These are phyloP conservation scores for Theristicus caerulescens DNA, from an alignment of 2,113 vertebrate genomes.

Conservation along the genomic window DNA sequence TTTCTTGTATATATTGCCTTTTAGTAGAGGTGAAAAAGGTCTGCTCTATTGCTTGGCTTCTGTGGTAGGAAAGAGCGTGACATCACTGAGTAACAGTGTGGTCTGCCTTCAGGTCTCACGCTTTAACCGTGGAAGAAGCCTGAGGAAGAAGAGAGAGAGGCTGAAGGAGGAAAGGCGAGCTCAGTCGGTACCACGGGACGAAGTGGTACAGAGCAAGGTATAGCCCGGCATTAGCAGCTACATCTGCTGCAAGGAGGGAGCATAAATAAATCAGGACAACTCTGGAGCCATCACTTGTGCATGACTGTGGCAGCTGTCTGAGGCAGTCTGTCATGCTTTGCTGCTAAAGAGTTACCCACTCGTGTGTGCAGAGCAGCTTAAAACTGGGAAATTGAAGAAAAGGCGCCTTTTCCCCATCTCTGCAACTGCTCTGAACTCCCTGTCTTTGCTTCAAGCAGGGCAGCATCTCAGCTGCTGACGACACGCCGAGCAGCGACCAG, in stretches of 20 bases:
- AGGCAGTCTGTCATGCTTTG: background rate
- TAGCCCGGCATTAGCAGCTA: background rate
- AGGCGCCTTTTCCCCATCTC: background rate
- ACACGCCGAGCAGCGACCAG: slow-evolving; percentile 88
- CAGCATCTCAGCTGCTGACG: slow-evolving; percentile 86
- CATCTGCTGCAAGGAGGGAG: background rate
- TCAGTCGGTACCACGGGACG: slow-evolving; percentile 93
- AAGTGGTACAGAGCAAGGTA: slow-evolving; percentile 86
- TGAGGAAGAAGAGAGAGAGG: slow-evolving; percentile 91
- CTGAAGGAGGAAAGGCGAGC: slow-evolving; percentile 92
- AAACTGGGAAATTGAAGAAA: background rate
- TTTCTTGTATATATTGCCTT: background rate
- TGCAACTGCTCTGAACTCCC: background rate
- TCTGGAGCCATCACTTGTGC: background rate
- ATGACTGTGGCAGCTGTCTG: background rate
- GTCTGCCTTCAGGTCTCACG: slow-evolving; percentile 81
- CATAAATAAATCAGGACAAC: background rate
- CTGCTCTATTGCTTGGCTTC: background rate
- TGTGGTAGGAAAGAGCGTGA: background rate
- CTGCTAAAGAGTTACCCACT: background rate
- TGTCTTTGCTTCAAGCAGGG: slow-evolving; percentile 72
- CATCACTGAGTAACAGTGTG: slow-evolving; percentile 24
- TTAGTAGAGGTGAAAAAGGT: background rate
- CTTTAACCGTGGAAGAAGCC: slow-evolving; percentile 90
- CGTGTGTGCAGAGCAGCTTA: background rate